These are phyloP conservation scores for Ichneumoninae sp. DNA, from an alignment of 2,888 invertebrate species.

Conservation along the genomic window DNA sequence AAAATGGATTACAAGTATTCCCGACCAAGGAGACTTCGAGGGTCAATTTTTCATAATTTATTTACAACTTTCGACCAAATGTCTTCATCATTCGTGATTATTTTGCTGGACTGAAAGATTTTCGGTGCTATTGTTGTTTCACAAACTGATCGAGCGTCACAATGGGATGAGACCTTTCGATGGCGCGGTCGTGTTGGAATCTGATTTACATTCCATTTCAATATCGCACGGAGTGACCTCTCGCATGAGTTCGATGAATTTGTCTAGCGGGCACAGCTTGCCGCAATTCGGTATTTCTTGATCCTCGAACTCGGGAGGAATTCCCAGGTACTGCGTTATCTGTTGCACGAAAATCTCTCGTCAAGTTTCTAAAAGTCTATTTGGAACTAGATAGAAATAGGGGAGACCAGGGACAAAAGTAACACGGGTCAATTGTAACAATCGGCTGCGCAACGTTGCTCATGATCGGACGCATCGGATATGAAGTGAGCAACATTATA, in stretches of 20 bases:
- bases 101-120: neutral
- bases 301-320: slow-evolving; percentile 82
- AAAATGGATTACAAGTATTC: neutral
- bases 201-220: slow-evolving; percentile 70
- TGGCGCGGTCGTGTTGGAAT: neutral
- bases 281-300: slow-evolving; percentile 85
- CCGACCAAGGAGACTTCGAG: neutral
- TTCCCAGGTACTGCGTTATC: slow-evolving; percentile 85
- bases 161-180: neutral
- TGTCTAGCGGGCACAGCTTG: slow-evolving; percentile 85
- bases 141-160: neutral
- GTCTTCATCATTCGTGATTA: neutral
- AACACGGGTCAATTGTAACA: too few species aligned
- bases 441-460: too few species aligned
- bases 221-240: slow-evolving; percentile 85
- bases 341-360: slow-evolving; percentile 75
- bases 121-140: neutral
- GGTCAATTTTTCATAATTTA: neutral
- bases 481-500: too few species aligned
- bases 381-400: neutral
- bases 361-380: slow-evolving; percentile 20
- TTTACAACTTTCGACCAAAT: neutral
- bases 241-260: slow-evolving; percentile 84
- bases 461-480: too few species aligned
- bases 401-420: too few species aligned